Evolutionary conservation across 1,140 invertebrate genomes (phyloP).

Genomic region (Heterodera carotae): DNA sequence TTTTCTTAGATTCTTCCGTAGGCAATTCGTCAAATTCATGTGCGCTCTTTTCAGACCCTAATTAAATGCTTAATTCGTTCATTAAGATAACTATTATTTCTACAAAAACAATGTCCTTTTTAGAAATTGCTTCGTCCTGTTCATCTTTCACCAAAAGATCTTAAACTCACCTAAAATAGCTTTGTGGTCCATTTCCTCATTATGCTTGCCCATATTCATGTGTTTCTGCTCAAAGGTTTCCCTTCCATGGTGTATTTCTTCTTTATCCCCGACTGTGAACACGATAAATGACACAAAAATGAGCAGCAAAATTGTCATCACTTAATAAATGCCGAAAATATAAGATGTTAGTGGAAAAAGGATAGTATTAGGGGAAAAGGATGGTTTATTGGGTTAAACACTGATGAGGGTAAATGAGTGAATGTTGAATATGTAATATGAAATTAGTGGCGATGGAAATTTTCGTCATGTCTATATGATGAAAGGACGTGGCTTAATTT

Average conservation of each 20-base stretch:
- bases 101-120: too few relatives aligned
- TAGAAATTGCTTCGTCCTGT: conserved; percentile 1
- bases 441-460: too few relatives aligned
- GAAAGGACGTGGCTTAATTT: background rate
- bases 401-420: background rate
- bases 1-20: conserved; percentile 81
- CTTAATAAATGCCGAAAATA: too few relatives aligned
- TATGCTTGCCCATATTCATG: conserved; percentile 25
- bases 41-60: conserved; percentile 83
- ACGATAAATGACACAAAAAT: conserved; percentile 10
- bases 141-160: background rate
- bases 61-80: conserved; percentile 3
- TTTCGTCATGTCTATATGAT: background rate
- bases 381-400: too few relatives aligned
- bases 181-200: conserved; percentile 48
- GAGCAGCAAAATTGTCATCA: background rate
- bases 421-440: background rate
- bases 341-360: too few relatives aligned
- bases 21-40: conserved; percentile 87
- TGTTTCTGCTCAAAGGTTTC: conserved; percentile 24
- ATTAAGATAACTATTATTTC: background rate
- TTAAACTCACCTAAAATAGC: conserved; percentile 46
- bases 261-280: conserved; percentile 17
- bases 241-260: conserved; percentile 23
- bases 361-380: too few relatives aligned